phyloP scores from a whole-genome alignment of 2,113 vertebrate genomes.

The Ondatra zibethicus region DNA sequence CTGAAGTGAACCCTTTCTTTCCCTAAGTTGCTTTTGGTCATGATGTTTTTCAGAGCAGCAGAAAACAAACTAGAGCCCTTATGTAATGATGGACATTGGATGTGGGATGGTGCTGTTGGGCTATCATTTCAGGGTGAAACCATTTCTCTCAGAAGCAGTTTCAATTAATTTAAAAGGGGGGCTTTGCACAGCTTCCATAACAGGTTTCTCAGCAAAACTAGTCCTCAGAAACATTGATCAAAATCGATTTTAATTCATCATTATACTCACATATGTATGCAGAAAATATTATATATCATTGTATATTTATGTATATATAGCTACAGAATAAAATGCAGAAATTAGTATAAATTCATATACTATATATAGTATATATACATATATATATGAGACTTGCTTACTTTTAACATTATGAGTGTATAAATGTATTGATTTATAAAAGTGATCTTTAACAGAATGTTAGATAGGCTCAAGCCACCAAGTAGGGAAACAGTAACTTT shows the following conservation, averaged over 20 bases:
- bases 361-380: background rate
- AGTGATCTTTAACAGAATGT: background rate
- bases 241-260: constrained; percentile 10
- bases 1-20: background rate
- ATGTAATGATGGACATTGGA: background rate
- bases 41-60: background rate
- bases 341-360: background rate
- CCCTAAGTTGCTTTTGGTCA: background rate
- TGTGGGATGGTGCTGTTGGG: background rate
- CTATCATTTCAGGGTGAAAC: background rate
- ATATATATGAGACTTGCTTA: background rate
- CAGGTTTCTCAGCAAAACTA: background rate
- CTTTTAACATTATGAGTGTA: background rate
- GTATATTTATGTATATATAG: background rate
- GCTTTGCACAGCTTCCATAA: background rate
- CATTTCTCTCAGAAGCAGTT: constrained; percentile 32
- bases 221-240: background rate
- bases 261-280: background rate
- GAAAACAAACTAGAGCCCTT: background rate
- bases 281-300: background rate
- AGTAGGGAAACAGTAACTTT: background rate
- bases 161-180: background rate
- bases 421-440: constrained; percentile 15
- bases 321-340: background rate
- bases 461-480: constrained; percentile 41